Conservation (phyloP, 2,888 invertebrate genomes). For the Pterostichus niger region DNA sequence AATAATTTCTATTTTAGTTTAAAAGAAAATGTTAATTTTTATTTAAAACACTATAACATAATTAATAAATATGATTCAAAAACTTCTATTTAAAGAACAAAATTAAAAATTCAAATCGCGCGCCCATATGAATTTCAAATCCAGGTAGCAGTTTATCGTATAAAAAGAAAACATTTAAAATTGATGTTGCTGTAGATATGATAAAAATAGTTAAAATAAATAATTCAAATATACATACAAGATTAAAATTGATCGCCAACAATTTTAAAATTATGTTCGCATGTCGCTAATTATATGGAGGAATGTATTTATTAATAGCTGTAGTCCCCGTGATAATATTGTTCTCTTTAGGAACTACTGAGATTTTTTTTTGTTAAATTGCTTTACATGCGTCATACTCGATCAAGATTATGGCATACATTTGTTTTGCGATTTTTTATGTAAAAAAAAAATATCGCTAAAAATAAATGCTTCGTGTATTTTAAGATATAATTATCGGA, state of each 20-base stretch:
- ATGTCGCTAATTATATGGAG: conserved; percentile 51
- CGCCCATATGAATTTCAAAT: conserved; percentile 58
- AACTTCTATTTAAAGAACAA: conserved; percentile 49
- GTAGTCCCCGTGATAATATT: conserved; percentile 26
- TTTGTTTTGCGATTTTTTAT: conserved; percentile 21
- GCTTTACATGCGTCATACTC: conserved; percentile 18
- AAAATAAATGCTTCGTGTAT: conserved; percentile 37
- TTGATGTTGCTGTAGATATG: conserved; percentile 9
- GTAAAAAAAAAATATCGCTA: conserved; percentile 3
- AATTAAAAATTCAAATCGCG: conserved; percentile 49
- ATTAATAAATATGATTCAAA: too few species aligned
- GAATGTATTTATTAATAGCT: conserved; percentile 54
- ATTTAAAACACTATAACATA: too few species aligned
- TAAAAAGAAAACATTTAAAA: conserved; percentile 43
- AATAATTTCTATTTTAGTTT: not conserved
- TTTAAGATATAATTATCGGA: conserved; percentile 18
- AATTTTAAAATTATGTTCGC: conserved; percentile 57
- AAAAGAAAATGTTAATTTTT: too few species aligned
- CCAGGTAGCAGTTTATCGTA: conserved; percentile 30
- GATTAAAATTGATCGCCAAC: conserved; percentile 30
- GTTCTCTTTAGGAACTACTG: conserved; percentile 13
- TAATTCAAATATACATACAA: conserved; percentile 35
- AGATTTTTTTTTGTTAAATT: conserved; percentile 24
- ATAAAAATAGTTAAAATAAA: conserved; percentile 52
- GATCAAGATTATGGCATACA: conserved; percentile 37